Base-by-base conservation (phyloP, 1,140 invertebrate species). In the Vanessa atalanta region DNA sequence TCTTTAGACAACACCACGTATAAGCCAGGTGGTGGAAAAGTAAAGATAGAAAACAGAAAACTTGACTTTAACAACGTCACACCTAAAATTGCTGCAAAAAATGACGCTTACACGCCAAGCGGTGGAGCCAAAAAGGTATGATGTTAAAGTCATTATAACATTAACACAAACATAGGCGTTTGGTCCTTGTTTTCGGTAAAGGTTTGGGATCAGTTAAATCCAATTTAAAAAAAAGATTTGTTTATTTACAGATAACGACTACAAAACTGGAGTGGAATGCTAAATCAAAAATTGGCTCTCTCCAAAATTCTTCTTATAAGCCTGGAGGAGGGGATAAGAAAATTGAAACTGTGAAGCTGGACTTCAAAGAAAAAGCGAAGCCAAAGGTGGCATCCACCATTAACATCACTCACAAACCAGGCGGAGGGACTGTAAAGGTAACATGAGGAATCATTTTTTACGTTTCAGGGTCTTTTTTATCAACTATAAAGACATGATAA, bases 271-370 rank as follows among this genome's bases (percentile, higher is more conserved):
- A 97, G 83, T 99, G 98, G 98, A 97, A 97, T 80, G 98, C 97
- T 0, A 97, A 98, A 92, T 96, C 97, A 20, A 98, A 98, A 94
- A 95, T 99, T 72, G 98, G 98, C 37, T 99, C 98, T 0, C 91
- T 99, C 78, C 97, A 98, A n/a, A 99, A 99, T 88, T 94, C 97
- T n/a, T 95, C 95, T 6, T 96, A 99, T 91, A 98, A 97, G 85
- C 97, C 98, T 2, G 97, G 97, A 48, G 98, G 98, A 43, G 98
- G 98, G 37, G 97, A 97, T 79, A 97, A 98, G 89, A 98, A 98
- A 93, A 98, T 99, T 60, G 97, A 98, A 90, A 95, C 95, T 0
- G 95, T 98, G 7, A 98, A 98, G 89, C 93, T 98, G 73, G 97
- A 98, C 80, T 99, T 98, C 93, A 98, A 98, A 84, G 96, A 97